Base-by-base conservation (phyloP, 2,888 invertebrate genomes). In the Aphodius granarius region DNA sequence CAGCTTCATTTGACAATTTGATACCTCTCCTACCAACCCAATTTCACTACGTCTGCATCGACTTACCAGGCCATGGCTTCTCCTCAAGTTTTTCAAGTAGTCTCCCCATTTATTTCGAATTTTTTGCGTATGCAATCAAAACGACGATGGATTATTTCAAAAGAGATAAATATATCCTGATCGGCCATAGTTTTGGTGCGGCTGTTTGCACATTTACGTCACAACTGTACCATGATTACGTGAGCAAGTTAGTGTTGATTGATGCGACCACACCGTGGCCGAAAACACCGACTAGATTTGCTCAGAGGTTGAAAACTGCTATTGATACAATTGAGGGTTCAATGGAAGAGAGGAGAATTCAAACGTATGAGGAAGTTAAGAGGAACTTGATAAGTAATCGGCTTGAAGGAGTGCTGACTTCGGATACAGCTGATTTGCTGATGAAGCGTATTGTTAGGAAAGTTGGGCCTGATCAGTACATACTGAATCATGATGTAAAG, bases 31-130 rank as follows among this genome's bases (percentile, higher is more conserved):
- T 93, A 63, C 90, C 91, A 0, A 83, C 82, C 15, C 83, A 13
- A 43, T 88, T 80, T 83, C 89, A 81, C 80, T 90, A 84, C 81
- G 85, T 89, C 62, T 86, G 87, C 76, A 82, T 89, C 66, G 92
- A 92, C 81, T 83, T 92, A 1, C 92, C 92, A 0, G 91, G 93
- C 0, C 91, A 89, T 78, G 92, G 92, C 0, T 88, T 85, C 66
- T 92, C 92, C 0, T 89, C 89, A 75, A 88, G 88, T 16, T 88
- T 89, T 65, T 90, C 90, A 0, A 79, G 80, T n/a, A 76, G 81
- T 78, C 76, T 85, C 63, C 72, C 66, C 5, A 22, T 76, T 5
- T 73, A 76, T 22, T 23, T 65, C 0, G 83, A 87, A 17, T 89
- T 91, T 78, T 83, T 89, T 78, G 81, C 89, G 9, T 86, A 89